These are phyloP conservation scores for Trichogramma evanescens DNA, from an alignment of 2,888 invertebrate species.

Conservation along the genomic window DNA sequence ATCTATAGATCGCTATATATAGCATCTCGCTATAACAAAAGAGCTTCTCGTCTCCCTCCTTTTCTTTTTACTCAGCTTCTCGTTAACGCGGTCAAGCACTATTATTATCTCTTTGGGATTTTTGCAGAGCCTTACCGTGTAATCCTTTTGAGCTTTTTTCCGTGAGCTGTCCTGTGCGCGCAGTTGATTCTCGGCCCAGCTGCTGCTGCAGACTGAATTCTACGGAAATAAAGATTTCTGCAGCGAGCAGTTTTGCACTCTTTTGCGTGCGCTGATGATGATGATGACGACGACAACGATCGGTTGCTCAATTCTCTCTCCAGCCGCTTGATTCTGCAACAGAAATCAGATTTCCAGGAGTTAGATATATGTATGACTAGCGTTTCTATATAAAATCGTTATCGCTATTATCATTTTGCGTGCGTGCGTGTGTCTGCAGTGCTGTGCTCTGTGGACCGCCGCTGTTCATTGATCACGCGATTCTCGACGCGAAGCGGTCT, in stretches of 20 bases:
- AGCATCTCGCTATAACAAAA: no score
- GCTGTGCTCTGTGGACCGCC: no score
- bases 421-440: no score
- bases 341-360: conserved; percentile 7
- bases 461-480: no score
- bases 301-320: not conserved
- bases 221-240: not conserved
- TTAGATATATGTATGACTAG: conserved; percentile 1
- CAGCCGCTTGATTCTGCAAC: conserved; percentile 5
- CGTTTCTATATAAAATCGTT: no score
- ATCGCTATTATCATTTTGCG: no score
- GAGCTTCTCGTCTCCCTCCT: not conserved
- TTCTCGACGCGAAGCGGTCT: no score
- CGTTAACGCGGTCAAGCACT: conserved; percentile 13
- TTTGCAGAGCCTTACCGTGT: not conserved
- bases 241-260: conserved; percentile 4
- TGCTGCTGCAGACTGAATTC: not conserved
- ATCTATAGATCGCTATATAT: no score
- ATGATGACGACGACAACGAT: not conserved
- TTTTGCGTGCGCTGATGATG: not conserved
- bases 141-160: not conserved
- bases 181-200: not conserved
- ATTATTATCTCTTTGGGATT: not conserved
- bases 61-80: conserved; percentile 2
- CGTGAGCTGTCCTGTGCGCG: not conserved